phyloP scores from a whole-genome alignment of 2,888 invertebrate species.

The Anoplius nigerrimus region DNA sequence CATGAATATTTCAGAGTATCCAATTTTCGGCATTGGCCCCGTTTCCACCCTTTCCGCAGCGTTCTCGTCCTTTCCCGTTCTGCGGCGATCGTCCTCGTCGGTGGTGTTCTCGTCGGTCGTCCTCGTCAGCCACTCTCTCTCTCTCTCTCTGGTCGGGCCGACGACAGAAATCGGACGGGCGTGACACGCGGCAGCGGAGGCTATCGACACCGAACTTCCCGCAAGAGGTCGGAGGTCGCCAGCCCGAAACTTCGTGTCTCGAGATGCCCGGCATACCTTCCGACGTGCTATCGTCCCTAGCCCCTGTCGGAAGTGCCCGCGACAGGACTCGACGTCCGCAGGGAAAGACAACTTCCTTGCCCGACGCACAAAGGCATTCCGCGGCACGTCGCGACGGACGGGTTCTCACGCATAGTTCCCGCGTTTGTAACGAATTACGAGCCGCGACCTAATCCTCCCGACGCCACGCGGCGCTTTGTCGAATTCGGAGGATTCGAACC shows the following conservation, averaged over 20 bases:
- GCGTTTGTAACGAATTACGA: no score
- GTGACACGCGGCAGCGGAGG: slow-evolving; percentile 7
- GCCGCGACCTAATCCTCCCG: no score
- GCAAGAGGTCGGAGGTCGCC: neutral
- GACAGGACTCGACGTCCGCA: no score
- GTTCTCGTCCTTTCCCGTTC: neutral
- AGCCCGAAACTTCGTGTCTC: slow-evolving; percentile 4
- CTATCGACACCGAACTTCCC: slow-evolving; percentile 14
- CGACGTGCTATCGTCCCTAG: neutral
- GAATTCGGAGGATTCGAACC: no score
- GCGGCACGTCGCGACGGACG: no score
- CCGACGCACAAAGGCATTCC: no score
- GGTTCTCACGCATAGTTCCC: no score
- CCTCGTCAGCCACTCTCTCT: neutral
- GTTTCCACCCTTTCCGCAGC: neutral
- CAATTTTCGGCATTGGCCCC: slow-evolving; percentile 25
- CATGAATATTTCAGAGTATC: slow-evolving; percentile 28
- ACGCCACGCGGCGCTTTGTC: no score
- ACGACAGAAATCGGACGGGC: neutral
- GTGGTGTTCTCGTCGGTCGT: slow-evolving; percentile 8
- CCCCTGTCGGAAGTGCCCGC: no score
- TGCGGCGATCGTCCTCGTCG: neutral
- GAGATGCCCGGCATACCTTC: slow-evolving; percentile 7
- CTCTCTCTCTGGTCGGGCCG: neutral
- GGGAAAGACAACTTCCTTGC: no score